Conservation (phyloP, 2,113 vertebrate genomes). For the Tetraodon nigroviridis region DNA sequence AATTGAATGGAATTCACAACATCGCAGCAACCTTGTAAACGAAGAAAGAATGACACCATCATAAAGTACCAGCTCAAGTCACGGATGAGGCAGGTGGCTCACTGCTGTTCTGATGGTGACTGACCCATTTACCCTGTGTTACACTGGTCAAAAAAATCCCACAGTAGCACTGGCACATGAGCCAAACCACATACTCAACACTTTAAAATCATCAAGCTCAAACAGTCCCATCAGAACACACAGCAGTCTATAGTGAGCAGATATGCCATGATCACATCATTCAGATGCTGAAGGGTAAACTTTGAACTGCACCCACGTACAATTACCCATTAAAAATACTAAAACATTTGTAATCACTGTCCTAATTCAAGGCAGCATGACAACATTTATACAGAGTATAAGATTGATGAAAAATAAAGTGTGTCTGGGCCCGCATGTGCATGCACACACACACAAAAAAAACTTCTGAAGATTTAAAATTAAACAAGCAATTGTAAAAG, state of each 20-base stretch:
- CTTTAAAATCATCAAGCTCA: constrained; percentile 27
- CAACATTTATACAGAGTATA: too few species aligned
- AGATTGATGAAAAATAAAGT: too few species aligned
- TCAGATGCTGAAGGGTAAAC: constrained; percentile 59
- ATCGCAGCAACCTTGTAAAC: constrained; percentile 50
- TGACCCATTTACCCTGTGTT: constrained; percentile 41
- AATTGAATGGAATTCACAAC: constrained; percentile 52
- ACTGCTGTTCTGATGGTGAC: constrained; percentile 30
- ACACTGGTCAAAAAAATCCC: constrained; percentile 28
- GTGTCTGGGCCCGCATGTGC: too few species aligned
- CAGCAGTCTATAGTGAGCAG: constrained; percentile 9
- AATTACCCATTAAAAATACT: too few species aligned
- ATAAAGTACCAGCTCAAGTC: constrained; percentile 50
- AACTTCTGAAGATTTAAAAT: not conserved
- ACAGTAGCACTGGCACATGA: constrained; percentile 39
- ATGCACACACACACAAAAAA: not conserved
- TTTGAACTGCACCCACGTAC: not conserved
- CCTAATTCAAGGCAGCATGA: too few species aligned
- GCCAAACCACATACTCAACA: constrained; percentile 42
- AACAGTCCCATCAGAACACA: constrained; percentile 11
- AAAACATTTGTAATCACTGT: too few species aligned
- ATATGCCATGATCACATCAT: constrained; percentile 44
- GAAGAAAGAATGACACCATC: constrained; percentile 49
- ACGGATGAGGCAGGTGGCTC: constrained; percentile 43
- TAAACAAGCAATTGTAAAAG: too few species aligned